Base-by-base conservation (phyloP, 2,113 vertebrate genomes). In the Ammodytes dubius region DNA sequence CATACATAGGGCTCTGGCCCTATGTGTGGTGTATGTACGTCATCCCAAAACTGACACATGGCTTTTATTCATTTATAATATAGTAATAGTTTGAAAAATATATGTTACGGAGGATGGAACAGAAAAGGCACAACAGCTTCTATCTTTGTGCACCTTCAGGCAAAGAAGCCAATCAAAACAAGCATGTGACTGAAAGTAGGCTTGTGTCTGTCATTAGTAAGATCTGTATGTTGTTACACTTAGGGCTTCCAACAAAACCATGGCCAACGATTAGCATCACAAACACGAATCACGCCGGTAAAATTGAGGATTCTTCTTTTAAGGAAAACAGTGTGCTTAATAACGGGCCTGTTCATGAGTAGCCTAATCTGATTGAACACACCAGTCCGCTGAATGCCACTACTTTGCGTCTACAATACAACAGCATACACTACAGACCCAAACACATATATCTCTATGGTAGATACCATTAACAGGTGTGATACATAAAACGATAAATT, bases 281-380 rank as follows among this genome's bases (percentile, higher is more conserved):
- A 71, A 43, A 43, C 14, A 47, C 0, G 11, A 52, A n/a, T 35
- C 14, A 68, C 4, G 13, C 9, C n/a, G 52, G 10, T 27, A 40
- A 14, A 65, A 39, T 35, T 12, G 6, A 9, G 19, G 13, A 7
- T 47, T 45, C 39, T 6, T 73, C 40, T 7, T 15, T 14, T 17
- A 65, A 54, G 54, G 6, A 75, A 73, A 53, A 75, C 63, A 60
- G 60, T 70, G 35, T 15, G 56, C 58, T 71, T 76, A 72, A 73
- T 81, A 88, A 90, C 82, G 79, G 82, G 87, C 85, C 87, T 83
- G 45, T 71, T 74, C 46, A 69, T 77, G 57, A 77, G 45, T 70
- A 82, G 75, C 53, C 61, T 81, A 82, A 77, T 57, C 61, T 81
- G 40, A 82, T 56, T 64, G 37, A 74, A 70, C 60, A 80, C 39